Evolutionary conservation across 2,797 vertebrate genomes (phyloP), one percentile per base, ranked within the genome.

Genomic region (Enoplosus armatus): DNA sequence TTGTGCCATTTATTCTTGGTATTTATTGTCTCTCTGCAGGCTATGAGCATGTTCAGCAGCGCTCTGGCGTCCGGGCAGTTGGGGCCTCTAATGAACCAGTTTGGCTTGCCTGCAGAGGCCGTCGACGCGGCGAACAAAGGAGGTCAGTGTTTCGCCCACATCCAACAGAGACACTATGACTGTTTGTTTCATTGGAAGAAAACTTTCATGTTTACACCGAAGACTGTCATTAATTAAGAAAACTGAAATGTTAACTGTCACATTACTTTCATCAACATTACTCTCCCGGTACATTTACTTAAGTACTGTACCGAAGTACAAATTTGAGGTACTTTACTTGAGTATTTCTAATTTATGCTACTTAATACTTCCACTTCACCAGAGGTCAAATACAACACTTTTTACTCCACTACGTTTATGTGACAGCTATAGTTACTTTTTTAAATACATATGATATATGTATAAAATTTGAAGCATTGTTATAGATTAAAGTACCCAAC

Each of bases 31-130:
- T 68, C 50, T 71, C 62, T 79, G 31, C 91, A 99, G 98, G 97
- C 98, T 10, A 95, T 99, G 95, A 98, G 98, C 87, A 98, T 98
- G 98, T 99, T 99, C 95, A 99, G 98, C 77, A 98, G 97, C 27
- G 98, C 98, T 48, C 94, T 99, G 92, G 97, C 97, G 11, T 99
- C 98, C 0, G 98, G 98, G 69, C 98, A 99, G 94, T 93, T 99
- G 11, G 98, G 98, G 0, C 98, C 98, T 1, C 95, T 99, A 26
- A 98, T 99, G 98, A 98, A 97, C 87, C 98, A 99, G 95, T 99
- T 99, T 22, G 97, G 97, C 16, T 90, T 99, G 90, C 98, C 98
- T 0, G 92, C 96, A 1, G 98, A 98, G 90, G 98, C 98, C 0
- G 97, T 99, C 33, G 98, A 99, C 6, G 98, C 98, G 0, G 98